Conservation (phyloP, 2,888 invertebrate species). For the Dynastes tityus region DNA sequence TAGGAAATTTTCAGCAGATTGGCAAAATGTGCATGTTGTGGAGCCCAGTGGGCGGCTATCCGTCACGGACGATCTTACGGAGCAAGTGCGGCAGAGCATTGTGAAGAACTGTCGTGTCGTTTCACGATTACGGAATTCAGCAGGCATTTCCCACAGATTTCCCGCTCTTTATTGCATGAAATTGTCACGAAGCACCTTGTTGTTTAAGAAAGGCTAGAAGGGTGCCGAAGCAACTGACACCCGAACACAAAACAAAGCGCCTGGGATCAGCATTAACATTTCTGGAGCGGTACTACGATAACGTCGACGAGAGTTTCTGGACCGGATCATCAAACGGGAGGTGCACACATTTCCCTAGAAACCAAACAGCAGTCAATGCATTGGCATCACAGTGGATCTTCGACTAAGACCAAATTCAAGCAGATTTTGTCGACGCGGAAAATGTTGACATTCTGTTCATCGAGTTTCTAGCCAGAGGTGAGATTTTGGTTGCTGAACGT, state of each 20-base stretch:
- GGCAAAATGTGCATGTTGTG: neutral
- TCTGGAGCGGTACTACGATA: neutral
- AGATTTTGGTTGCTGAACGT: neutral
- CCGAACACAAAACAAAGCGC: neutral
- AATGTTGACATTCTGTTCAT: neutral
- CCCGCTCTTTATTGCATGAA: conserved; percentile 3
- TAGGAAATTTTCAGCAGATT: neutral
- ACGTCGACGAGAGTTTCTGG: neutral
- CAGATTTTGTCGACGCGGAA: neutral
- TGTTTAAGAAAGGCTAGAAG: neutral
- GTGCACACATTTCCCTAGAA: neutral
- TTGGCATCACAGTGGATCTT: neutral
- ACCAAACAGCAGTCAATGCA: neutral
- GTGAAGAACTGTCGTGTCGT: neutral
- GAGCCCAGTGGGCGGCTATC: neutral
- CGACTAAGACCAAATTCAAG: neutral
- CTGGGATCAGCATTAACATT: neutral
- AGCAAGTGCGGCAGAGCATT: neutral
- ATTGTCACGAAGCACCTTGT: neutral
- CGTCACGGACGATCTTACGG: neutral
- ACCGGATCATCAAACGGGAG: neutral
- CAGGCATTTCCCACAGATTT: neutral
- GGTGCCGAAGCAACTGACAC: neutral
- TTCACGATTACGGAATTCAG: neutral
- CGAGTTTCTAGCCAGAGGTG: neutral